These are phyloP conservation scores for Rhinoraja longicauda DNA, from an alignment of 2,797 vertebrate species.

Conservation along the genomic window DNA sequence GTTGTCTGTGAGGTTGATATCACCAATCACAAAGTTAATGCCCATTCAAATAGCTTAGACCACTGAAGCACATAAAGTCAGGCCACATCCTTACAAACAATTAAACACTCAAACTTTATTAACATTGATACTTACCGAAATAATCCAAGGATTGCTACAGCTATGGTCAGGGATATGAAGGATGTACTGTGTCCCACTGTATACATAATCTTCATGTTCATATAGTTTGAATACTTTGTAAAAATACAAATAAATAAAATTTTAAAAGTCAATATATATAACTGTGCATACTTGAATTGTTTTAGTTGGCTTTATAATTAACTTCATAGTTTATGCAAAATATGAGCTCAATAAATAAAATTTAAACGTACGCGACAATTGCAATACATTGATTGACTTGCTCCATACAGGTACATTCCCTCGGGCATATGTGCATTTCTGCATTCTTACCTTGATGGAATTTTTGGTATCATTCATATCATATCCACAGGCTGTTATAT, in stretches of 20 bases:
- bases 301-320: not conserved
- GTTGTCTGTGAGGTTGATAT: not conserved
- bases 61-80: not conserved
- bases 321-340: not conserved
- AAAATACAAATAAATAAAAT: slow-evolving; percentile 23
- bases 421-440: not conserved
- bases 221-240: slow-evolving; percentile 64
- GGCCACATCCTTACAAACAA: not conserved
- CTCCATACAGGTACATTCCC: not conserved
- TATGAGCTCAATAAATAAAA: not conserved
- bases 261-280: not conserved
- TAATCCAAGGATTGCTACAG: slow-evolving; percentile 68
- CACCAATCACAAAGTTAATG: not conserved
- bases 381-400: not conserved
- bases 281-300: not conserved
- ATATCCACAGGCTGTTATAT: slow-evolving; percentile 67
- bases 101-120: not conserved
- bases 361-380: not conserved
- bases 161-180: slow-evolving; percentile 68
- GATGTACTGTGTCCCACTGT: slow-evolving; percentile 78
- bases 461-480: slow-evolving; percentile 57
- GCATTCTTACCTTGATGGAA: slow-evolving; percentile 52
- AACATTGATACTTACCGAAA: slow-evolving; percentile 69
- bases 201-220: slow-evolving; percentile 82
- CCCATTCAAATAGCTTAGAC: not conserved